Evolutionary conservation across 2,113 vertebrate genomes (phyloP).

Genomic region (Peucedramus taeniatus): DNA sequence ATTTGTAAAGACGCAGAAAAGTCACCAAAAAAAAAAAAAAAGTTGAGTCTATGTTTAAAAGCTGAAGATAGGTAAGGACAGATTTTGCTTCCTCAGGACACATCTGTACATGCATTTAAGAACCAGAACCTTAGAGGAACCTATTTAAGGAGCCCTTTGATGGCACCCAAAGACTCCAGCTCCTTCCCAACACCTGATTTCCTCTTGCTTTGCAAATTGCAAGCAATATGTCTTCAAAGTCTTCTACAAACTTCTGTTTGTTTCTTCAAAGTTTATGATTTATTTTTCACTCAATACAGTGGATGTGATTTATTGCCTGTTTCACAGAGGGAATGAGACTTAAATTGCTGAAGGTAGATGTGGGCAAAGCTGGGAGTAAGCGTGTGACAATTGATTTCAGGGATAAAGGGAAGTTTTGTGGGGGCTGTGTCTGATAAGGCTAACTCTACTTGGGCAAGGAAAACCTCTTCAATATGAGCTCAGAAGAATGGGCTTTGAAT

Average conservation of each 20-base stretch:
- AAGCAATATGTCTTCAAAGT: background rate
- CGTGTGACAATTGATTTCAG: background rate
- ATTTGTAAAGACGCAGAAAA: background rate
- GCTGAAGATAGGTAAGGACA: background rate
- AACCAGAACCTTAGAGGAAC: background rate
- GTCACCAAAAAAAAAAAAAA: background rate
- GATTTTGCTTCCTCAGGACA: background rate
- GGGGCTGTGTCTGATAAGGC: background rate
- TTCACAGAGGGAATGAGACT: constrained; percentile 40
- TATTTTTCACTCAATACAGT: constrained; percentile 44
- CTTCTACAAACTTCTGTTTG: constrained; percentile 4
- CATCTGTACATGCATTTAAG: background rate
- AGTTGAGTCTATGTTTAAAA: background rate
- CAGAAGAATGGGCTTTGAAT: background rate
- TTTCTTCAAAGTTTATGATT: constrained; percentile 60
- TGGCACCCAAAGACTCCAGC: background rate
- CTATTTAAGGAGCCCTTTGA: background rate
- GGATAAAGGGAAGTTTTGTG: background rate
- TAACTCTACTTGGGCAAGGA: background rate
- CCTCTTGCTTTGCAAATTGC: background rate
- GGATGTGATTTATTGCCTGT: constrained; percentile 61
- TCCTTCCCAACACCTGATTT: background rate
- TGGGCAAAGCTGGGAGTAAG: background rate
- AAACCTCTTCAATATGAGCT: background rate
- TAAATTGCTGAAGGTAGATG: constrained; percentile 47